Base-by-base conservation (phyloP, 1,140 invertebrate species). In the Chlorops oryzae region DNA sequence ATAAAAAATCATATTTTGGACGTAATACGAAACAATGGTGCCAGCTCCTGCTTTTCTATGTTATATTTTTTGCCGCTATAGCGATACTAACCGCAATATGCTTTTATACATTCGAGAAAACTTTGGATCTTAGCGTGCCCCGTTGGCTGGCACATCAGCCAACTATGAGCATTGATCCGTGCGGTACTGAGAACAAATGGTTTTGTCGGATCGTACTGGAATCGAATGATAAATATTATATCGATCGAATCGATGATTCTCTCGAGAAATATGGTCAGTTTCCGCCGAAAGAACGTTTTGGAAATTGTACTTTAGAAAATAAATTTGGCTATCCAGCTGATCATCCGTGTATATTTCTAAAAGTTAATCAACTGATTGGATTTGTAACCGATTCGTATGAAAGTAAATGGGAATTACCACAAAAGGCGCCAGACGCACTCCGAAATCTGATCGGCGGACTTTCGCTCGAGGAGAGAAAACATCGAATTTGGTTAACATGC, bases 301-400 rank as follows among this genome's bases (percentile, higher is more conserved):
- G 15, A 15, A 32, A 15, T 15, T 32, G 28, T 15, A 32, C 28
- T 15, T 32, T 15, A 15, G 28, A 9, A 10, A 15, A 32, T 5
- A 28, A 15, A 10, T 48, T 24, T 40, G 46, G 46, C 9, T 48
- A 48, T 18, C 23, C 24, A 10, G 6, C 3, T 17, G 13, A n/a
- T 3, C 22, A 24, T 3, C 46, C 46, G 6, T 48, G 46, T 27
- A 15, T 48, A n/a, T 48, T 48, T 25, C 22, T 48, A 12, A 38
- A 39, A 28, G 35, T 40, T 18, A 48, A 48, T 13, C 34, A 23
- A 10, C 24, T 39, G 9, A 13, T 34, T 5, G 46, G 46, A 13
- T 48, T 48, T 13, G 3, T 24, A 3, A 18, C 35, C 15, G 22
- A 39, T 23, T 7, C 46, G 13, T 37, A 37, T 23, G 23, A 38